Percentiles rank a stretch among this genome's conserved stretches.
These are phyloP conservation scores for Arrhopalites spinosus DNA, from an alignment of 2,888 invertebrate genomes.

Conservation along the genomic window DNA sequence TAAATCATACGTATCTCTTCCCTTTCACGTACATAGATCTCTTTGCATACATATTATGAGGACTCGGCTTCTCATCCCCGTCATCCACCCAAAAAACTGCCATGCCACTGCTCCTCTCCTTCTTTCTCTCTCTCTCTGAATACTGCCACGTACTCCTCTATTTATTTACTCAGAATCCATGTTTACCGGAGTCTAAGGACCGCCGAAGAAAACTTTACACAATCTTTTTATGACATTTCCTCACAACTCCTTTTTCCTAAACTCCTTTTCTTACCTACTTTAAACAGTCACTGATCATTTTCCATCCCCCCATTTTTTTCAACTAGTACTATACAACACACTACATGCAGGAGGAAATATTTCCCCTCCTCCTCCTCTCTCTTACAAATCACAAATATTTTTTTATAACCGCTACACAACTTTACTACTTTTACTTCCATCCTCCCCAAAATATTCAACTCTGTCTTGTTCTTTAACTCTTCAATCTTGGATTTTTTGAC, in stretches of 20 bases:
- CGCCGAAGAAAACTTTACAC: conserved; percentile 43
- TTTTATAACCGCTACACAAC: too few relatives aligned
- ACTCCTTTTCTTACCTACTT: conserved; percentile 18
- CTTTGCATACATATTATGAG: conserved; percentile 20
- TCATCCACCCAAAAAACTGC: conserved; percentile 31
- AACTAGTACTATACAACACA: too few relatives aligned
- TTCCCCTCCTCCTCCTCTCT: too few relatives aligned
- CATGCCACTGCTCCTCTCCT: conserved; percentile 13
- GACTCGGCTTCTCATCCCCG: conserved; percentile 33
- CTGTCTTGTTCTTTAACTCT: too few relatives aligned
- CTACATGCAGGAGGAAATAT: too few relatives aligned
- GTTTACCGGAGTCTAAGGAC: conserved; percentile 42
- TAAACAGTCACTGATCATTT: conserved; percentile 25
- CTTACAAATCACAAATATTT: too few relatives aligned
- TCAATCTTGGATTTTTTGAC: too few relatives aligned
- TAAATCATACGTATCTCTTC: conserved; percentile 32
- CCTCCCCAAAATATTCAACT: too few relatives aligned
- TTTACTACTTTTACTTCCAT: too few relatives aligned
- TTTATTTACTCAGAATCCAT: conserved; percentile 46
- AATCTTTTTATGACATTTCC: conserved; percentile 47
- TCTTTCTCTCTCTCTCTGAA: not conserved
- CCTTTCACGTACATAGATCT: conserved; percentile 23
- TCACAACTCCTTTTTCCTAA: conserved; percentile 24
- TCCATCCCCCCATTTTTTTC: too few relatives aligned
- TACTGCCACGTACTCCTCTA: conserved; percentile 28